These are phyloP conservation scores for Neomonachus schauinslandi DNA, from an alignment of 2,113 vertebrate genomes.

Conservation along the genomic window DNA sequence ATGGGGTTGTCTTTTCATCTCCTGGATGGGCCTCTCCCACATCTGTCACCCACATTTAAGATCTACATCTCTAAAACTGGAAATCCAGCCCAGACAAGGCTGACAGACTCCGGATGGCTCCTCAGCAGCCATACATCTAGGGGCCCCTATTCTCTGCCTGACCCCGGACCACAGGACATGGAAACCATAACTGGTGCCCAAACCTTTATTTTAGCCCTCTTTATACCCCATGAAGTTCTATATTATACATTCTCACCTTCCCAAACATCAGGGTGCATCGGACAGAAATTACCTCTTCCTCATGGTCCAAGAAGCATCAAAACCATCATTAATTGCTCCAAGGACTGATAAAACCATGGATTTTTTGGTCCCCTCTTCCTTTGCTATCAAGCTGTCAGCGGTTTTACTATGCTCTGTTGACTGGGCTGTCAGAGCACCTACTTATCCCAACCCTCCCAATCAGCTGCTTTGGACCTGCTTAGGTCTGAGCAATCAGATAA, in stretches of 20 bases:
- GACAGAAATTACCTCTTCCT: not conserved
- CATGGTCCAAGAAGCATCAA: not conserved
- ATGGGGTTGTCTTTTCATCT: conserved; percentile 65
- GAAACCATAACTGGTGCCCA: not conserved
- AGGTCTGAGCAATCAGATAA: not conserved
- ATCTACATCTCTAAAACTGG: conserved; percentile 53
- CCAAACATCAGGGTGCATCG: not conserved
- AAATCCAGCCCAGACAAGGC: conserved; percentile 53
- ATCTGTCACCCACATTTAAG: conserved; percentile 72
- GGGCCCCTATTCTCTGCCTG: not conserved
- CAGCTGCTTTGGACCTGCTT: not conserved
- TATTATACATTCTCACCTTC: not conserved
- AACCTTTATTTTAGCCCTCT: not conserved
- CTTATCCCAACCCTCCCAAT: not conserved
- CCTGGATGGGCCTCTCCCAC: conserved; percentile 45
- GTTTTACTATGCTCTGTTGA: not conserved
- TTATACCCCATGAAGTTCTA: not conserved
- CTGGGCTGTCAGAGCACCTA: not conserved
- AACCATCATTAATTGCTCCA: not conserved
- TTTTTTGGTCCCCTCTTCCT: not conserved
- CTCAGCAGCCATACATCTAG: not conserved
- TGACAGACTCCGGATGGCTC: conserved; percentile 20
- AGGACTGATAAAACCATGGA: not conserved
- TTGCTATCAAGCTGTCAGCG: not conserved
- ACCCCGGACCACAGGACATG: accelerated